Conservation (phyloP, 2,113 vertebrate species). For the Cariama cristata region DNA sequence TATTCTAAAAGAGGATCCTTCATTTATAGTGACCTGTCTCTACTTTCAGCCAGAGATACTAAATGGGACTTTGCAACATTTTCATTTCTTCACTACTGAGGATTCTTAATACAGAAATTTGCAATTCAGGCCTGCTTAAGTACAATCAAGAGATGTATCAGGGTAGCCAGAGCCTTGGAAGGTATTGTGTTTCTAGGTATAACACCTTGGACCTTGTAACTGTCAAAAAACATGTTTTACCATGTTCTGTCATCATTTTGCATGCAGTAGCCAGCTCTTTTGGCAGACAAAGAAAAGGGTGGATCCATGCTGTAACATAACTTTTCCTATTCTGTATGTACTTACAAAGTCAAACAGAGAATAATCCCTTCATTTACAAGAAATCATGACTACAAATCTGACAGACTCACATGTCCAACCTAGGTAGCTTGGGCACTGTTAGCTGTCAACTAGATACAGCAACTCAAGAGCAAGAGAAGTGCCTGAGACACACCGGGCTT, state of each 20-base stretch:
- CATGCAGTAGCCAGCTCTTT: background rate
- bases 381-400: background rate
- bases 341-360: background rate
- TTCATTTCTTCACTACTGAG: background rate
- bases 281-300: background rate
- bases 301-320: background rate
- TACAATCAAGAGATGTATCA: background rate
- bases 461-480: background rate
- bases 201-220: slow-evolving; percentile 19
- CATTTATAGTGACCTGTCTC: background rate
- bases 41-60: background rate
- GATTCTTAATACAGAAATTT: background rate
- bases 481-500: background rate
- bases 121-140: background rate
- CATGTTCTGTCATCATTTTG: background rate
- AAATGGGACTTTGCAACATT: background rate
- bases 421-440: background rate
- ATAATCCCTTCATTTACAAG: background rate
- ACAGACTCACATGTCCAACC: background rate
- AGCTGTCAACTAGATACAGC: background rate
- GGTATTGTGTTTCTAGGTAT: background rate
- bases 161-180: background rate
- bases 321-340: background rate
- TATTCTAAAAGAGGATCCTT: background rate
- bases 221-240: background rate